Evolutionary conservation across 2,113 vertebrate species (phyloP), one percentile per base, ranked within the genome.

Genomic region (Mastomys natalensis): DNA sequence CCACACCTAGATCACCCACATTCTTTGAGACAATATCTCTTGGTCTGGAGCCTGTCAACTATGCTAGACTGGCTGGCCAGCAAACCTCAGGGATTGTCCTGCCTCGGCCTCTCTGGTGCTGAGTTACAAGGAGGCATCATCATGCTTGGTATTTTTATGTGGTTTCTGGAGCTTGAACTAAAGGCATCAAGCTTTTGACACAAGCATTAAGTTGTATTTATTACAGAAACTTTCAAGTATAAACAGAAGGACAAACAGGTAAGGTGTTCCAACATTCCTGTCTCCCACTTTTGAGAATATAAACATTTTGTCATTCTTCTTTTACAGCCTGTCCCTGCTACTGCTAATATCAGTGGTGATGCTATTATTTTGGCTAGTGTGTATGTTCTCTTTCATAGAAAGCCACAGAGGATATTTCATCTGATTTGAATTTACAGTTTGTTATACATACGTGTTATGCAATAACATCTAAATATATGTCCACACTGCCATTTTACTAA

Each of bases 191-290:
- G 45, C 16, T 86, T 86, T 86, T 68, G 84, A 87, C 40, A 19
- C 40, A 66, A 66, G 26, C 4, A 24, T 68, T 37, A 68, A 51
- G 43, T 68, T 87, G 45, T 87, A 22, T 37, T n/a, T 87, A 66
- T 73, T 89, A 74, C 26, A 29, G 90, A 93, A 87, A 94, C 9
- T 68, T 48, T 94, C 73, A 89, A 87, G 85, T 37, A 29, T 51
- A 55, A n/a, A 77, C 13, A 87, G n/a, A n/a, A n/a, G 51, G 5
- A 68, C 60, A 82, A 84, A 82, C 55, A 87, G 15, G 29, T 78
- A 92, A 60, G 31, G 15, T 55, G 58, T 6, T 7, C 37, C 40
- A 40, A 37, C 64, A 5, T 51, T 48, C 40, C 15, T 92, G 3
- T 48, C 62, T 48, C 82, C n/a, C 34, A 78, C 2, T 92, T 90